A percentile compares a stretch with the other conserved stretches of the same genome.
These are phyloP conservation scores for Ceriagrion tenellum DNA, from an alignment of 2,888 invertebrate genomes.

Conservation along the genomic window DNA sequence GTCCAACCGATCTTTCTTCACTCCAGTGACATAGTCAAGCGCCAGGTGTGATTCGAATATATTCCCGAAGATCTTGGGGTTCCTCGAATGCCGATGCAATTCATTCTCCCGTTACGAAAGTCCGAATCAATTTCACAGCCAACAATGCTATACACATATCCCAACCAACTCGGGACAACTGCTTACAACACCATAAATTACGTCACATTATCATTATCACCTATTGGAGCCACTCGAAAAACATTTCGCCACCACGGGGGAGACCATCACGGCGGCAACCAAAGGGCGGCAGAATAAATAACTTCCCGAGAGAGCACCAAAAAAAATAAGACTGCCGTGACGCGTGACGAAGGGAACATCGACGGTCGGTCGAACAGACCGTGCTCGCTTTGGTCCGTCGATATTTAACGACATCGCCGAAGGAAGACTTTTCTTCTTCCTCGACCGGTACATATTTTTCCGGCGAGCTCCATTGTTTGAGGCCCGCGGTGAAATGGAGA, in stretches of 20 bases:
- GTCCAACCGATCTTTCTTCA: background rate
- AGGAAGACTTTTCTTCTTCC: background rate
- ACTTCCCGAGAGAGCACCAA: background rate
- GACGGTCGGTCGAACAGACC: no score
- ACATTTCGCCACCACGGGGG: background rate
- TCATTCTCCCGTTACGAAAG: background rate
- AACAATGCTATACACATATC: slow-evolving; percentile 14
- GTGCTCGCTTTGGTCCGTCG: background rate
- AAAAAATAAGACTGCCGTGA: background rate
- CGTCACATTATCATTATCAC: background rate
- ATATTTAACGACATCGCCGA: background rate
- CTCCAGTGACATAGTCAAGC: background rate
- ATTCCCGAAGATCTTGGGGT: background rate
- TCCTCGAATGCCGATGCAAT: background rate
- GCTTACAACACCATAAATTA: background rate
- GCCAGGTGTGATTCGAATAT: background rate
- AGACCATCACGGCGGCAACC: background rate
- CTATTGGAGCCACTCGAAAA: background rate
- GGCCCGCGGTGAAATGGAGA: background rate
- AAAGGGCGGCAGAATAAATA: background rate
- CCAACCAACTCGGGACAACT: background rate
- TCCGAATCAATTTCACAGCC: slow-evolving; percentile 14
- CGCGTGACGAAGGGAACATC: slow-evolving; percentile 28
- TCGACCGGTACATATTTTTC: background rate
- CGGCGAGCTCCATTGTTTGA: background rate